These are phyloP conservation scores for Erebia epiphron DNA, from an alignment of 2,888 invertebrate species.

Conservation along the genomic window DNA sequence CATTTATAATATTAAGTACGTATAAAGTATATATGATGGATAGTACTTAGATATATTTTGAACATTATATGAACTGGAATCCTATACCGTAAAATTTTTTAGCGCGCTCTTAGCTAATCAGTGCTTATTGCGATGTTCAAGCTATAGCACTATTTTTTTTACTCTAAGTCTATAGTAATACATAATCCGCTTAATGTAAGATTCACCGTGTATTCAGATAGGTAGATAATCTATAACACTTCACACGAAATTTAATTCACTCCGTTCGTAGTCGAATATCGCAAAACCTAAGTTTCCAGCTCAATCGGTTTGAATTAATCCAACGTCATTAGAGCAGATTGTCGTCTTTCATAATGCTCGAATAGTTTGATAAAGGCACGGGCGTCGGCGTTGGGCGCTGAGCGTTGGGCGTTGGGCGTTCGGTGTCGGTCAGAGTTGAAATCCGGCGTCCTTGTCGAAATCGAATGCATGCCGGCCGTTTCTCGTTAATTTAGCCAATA, in stretches of 20 bases:
- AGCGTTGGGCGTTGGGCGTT: neutral
- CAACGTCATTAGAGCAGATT: constrained; percentile 1
- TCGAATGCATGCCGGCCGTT: constrained; percentile 32
- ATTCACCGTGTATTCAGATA: too few species aligned
- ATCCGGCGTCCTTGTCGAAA: constrained; percentile 7
- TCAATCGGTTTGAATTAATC: constrained; percentile 15
- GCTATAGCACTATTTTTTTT: too few species aligned
- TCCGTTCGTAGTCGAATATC: neutral
- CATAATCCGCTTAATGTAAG: too few species aligned
- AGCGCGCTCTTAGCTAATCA: too few species aligned
- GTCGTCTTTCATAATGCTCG: constrained; percentile 14
- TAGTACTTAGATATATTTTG: too few species aligned
- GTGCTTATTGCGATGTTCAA: too few species aligned
- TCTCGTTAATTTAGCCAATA: constrained; percentile 53
- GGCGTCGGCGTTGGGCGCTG: neutral
- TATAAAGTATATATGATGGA: too few species aligned
- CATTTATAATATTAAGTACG: too few species aligned
- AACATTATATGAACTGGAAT: too few species aligned
- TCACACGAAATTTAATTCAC: neutral
- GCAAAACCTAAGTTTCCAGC: constrained; percentile 3
- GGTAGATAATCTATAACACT: neutral
- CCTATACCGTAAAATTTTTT: too few species aligned
- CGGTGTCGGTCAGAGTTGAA: constrained; percentile 1
- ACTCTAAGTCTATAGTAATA: too few species aligned
- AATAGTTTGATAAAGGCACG: constrained; percentile 11